Evolutionary conservation across 2,797 vertebrate genomes (phyloP), one percentile per base, ranked within the genome.

Genomic region (Acipenser transmontanus): DNA sequence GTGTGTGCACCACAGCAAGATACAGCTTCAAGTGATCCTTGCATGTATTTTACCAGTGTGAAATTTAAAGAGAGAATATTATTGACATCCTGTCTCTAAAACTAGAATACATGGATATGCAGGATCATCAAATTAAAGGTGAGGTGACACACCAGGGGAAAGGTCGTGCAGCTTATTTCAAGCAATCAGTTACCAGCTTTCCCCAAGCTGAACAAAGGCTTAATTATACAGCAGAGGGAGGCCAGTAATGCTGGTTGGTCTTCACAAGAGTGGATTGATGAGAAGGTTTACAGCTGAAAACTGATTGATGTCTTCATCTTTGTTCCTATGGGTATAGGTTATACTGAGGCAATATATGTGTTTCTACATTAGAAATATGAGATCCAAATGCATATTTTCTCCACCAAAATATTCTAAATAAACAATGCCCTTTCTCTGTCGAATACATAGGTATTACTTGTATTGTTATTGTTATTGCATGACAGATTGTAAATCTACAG

Each of bases 51-150:
- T 12, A 13, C 47, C 17, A 47, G 50, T 61, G 61, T 67, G 61
- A 64, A 64, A 67, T 77, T 73, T 78, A 83, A 77, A 70, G 7
- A 66, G 10, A 78, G 14, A 69, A n/a, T 60, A 76, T 72, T 76
- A 71, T 79, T 73, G 75, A 74, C 69, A 72, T 78, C 70, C 71
- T 75, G 72, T 70, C 79, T 75, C 84, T 81, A 87, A 88, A 87
- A 89, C 84, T 85, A 86, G 80, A 82, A 71, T 71, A 34, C 69
- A 71, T 85, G 81, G 78, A 89, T 86, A 84, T 75, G 71, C 75
- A 78, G 72, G 74, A 83, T 84, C 78, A 84, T 86, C 79, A 84
- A 84, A 88, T 86, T 81, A 85, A 87, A 82, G 85, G 88, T 86
- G 78, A 88, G 86, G 88, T 91, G 83, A 81, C 73, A 34, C 34